Base-by-base conservation (phyloP, 2,113 vertebrate genomes). In the Melanocharis versteri region DNA sequence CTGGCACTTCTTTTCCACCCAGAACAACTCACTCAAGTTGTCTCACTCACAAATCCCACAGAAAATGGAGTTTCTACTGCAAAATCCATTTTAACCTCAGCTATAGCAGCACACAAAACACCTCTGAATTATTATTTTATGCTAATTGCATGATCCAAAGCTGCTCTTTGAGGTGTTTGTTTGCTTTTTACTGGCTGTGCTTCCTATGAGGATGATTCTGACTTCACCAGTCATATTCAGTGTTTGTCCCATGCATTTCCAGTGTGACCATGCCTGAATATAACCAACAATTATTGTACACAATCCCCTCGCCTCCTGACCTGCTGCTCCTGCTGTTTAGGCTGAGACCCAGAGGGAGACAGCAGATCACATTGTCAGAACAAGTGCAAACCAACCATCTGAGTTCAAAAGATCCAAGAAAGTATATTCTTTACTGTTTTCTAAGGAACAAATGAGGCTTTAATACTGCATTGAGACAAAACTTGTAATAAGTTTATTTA, bases 191-290 rank as follows among this genome's bases (percentile, higher is more conserved):
- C 61, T 73, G 87, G 60, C n/a, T 96, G 88, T 85, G 96, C 96
- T 98, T 98, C 94, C 96, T 83, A 76, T 31, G 57, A 96, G 91
- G 72, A 88, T 96, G 98, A 95, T 91, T 95, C 95, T 97, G 94
- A 95, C 69, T 42, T 85, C 88, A 66, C 40, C 93, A 82, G 70
- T 50, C 39, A 37, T 31, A 80, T 57, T 31, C 70, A 35, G n/a
- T 54, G 51, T 13, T 45, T 84, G 65, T 66, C 40, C 50, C 40
- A 6, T 31, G 14, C 16, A 69, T 42, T 65, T 84, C 84, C 65
- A 96, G 64, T 45, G 40, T 48, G 54, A 51, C 31, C 64, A 72
- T 30, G 35, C 30, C 73, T 95, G 53, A 93, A 78, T 58, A 40
- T 48, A 93, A 76, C 64, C 66, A 85, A 42, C 86, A 96, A 61